These are phyloP conservation scores for Euphydryas editha DNA, from an alignment of 2,888 invertebrate genomes.

Conservation along the genomic window DNA sequence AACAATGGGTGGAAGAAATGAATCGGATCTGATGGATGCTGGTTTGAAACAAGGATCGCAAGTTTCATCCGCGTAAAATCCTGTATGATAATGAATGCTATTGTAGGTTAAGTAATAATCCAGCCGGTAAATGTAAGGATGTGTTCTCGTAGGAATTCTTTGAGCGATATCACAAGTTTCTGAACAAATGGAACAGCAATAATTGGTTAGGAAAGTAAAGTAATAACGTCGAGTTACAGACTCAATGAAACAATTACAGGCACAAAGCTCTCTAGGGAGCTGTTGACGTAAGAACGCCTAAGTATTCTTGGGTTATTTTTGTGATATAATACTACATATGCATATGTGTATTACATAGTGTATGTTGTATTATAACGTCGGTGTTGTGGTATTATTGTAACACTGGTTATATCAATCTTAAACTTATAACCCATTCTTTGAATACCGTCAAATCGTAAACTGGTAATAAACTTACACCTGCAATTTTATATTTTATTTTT, in stretches of 20 bases:
- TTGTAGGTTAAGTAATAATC: background rate
- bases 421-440: no score
- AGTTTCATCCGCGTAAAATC: no score
- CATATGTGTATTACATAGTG: background rate
- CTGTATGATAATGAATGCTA: no score
- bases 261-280: conserved; percentile 16
- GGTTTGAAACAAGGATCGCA: no score
- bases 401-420: no score
- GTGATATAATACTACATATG: conserved; percentile 3
- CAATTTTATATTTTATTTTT: no score
- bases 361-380: no score
- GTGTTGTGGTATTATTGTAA: no score
- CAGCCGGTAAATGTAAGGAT: background rate
- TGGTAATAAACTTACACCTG: no score
- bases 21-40: no score
- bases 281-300: conserved; percentile 15
- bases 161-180: conserved; percentile 6
- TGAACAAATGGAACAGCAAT: conserved; percentile 22
- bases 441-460: no score
- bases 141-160: conserved; percentile 19
- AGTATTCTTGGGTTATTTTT: background rate
- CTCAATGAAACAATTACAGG: conserved; percentile 40
- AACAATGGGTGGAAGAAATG: no score
- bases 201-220: conserved; percentile 30
- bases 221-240: conserved; percentile 22